Base-by-base conservation (phyloP, 2,888 invertebrate genomes). In the Neuroscelio doddi region DNA sequence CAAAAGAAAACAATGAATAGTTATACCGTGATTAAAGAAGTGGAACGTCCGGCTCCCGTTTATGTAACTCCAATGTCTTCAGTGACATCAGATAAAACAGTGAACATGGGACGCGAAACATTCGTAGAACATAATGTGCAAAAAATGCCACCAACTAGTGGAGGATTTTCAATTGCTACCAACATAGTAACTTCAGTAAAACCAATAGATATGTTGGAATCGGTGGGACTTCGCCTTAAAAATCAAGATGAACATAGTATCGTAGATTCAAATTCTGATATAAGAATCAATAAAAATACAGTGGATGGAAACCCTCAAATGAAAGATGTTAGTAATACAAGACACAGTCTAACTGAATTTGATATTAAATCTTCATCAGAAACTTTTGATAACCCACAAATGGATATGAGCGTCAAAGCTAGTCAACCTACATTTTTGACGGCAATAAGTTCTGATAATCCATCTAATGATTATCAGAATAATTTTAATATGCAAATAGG, bases 181-280 rank as follows among this genome's bases (percentile, higher is more conserved):
- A 70, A 67, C 39, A 70, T 63, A 3, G 55, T 72, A 14, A 68
- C 72, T 24, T 70, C 77, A 0, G 82, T 84, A 71, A 76, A 82
- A 14, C 76, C 81, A 34, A 80, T 85, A 46, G 80, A 85, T 8
- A 71, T 80, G 2, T 53, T 87, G 7, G 85, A 85, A 4, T 85
- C 87, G 0, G 83, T 87, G n/a, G 86, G 85, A 0, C 74, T 86
- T 0, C 76, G 78, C 12, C 34, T 64, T 5, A 58, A 46, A 1
- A 32, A 29, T 1, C 14, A 32, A 5, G 8, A 9, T 15, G 32
- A 45, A 10, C n/a, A 32, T 4, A 8, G 12, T 12, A 32, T 3
- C 3, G 49, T 17, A 1, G 17, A 39, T 26, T 10, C 7, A 12
- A 42, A 30, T 9, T 15, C 52, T 14, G 53, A 57, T 1, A 41